Percentiles rank a stretch among this genome's conserved stretches.
These are phyloP conservation scores for Chloroceryle aenea DNA, from an alignment of 2,113 vertebrate genomes.

Conservation along the genomic window DNA sequence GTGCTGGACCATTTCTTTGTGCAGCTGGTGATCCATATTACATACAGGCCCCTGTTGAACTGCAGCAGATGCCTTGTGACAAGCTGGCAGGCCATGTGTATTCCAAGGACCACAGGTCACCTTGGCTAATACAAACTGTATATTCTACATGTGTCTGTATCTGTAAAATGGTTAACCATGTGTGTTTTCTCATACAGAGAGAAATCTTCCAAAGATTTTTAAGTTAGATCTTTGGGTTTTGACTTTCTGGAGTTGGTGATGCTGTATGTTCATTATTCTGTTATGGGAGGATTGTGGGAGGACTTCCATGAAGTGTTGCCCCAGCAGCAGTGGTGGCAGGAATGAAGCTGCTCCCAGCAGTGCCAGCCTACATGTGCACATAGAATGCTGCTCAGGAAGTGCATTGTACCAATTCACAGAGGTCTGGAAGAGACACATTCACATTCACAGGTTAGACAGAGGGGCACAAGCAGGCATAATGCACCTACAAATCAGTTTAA, in stretches of 20 bases:
- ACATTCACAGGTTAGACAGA: not conserved
- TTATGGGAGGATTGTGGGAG: not conserved
- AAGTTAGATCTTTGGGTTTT: not conserved
- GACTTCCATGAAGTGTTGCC: not conserved
- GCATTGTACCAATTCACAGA: not conserved
- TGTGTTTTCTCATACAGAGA: not conserved
- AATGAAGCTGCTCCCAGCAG: not conserved
- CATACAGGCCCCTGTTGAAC: not conserved
- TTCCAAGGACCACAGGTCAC: not conserved
- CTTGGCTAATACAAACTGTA: not conserved
- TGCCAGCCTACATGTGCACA: not conserved
- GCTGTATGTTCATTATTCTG: not conserved
- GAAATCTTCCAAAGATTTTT: not conserved
- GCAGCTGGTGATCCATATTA: not conserved
- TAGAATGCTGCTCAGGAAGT: not conserved
- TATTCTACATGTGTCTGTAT: accelerated
- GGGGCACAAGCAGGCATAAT: not conserved
- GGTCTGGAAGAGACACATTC: not conserved
- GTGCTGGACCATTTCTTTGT: not conserved
- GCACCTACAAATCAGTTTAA: not conserved
- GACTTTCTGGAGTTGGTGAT: not conserved
- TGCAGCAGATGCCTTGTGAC: not conserved
- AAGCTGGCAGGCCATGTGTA: not conserved
- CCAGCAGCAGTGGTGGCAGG: not conserved
- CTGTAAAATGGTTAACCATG: not conserved